A percentile compares a stretch with the other conserved stretches of the same genome.
These are phyloP conservation scores for Anhinga anhinga DNA, from an alignment of 2,113 vertebrate genomes.

Conservation along the genomic window DNA sequence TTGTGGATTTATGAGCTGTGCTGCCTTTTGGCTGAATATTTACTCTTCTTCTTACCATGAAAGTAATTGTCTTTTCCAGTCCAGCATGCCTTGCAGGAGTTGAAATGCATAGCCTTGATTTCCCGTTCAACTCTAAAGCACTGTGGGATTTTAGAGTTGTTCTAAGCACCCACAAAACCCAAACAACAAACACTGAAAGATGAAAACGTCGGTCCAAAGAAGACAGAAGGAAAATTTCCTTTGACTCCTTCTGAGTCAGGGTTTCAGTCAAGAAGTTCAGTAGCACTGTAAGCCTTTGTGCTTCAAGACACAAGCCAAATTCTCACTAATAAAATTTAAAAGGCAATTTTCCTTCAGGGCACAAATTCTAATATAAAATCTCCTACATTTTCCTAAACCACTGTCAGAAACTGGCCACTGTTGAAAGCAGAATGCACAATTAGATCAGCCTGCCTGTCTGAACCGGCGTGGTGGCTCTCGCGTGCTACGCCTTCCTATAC, in stretches of 20 bases:
- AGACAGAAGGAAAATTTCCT: not conserved
- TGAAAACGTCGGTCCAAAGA: not conserved
- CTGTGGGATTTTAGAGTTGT: not conserved
- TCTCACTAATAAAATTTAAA: not conserved
- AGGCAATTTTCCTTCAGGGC: conserved; percentile 7
- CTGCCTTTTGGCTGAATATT: conserved; percentile 5
- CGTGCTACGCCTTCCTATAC: not conserved
- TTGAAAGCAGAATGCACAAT: not conserved
- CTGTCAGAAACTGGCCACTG: not conserved
- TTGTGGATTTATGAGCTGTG: not conserved
- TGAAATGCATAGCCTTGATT: not conserved
- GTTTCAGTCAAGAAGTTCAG: not conserved
- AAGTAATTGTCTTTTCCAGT: not conserved
- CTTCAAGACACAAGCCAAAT: not conserved
- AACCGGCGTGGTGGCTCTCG: fast-evolving
- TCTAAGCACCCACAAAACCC: not conserved
- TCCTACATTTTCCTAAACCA: not conserved
- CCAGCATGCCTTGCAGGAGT: not conserved
- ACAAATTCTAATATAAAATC: not conserved
- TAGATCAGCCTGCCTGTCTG: not conserved
- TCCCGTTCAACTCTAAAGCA: not conserved
- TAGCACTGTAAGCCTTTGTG: not conserved
- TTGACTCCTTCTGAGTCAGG: not conserved
- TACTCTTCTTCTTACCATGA: not conserved
- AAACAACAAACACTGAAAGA: not conserved